These are phyloP conservation scores for Halocynthia roretzi DNA, from an alignment of 23 tunicate species.

Conservation along the genomic window DNA sequence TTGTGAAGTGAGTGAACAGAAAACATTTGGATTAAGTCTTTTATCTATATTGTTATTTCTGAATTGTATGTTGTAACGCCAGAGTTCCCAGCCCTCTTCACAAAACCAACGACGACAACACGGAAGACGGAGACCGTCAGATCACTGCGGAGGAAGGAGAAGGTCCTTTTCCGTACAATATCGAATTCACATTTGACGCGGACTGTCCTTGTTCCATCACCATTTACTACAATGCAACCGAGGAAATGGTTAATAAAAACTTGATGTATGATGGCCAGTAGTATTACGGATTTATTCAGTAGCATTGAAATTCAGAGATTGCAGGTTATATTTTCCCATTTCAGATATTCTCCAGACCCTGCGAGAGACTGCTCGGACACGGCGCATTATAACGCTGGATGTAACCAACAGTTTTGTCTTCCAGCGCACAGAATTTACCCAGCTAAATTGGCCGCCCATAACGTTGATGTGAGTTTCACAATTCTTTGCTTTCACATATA, in stretches of 20 bases:
- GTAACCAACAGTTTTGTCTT: conserved; percentile 88
- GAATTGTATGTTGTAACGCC: background rate
- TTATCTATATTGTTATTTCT: background rate
- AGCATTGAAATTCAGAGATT: background rate
- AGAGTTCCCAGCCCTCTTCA: conserved; percentile 2
- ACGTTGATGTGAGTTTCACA: conserved; percentile 9
- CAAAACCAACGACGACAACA: background rate
- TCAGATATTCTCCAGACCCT: conserved; percentile 7
- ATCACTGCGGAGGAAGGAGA: conserved; percentile 12
- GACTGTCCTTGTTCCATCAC: conserved; percentile 88
- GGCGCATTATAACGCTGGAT: conserved; percentile 67
- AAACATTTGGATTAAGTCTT: background rate
- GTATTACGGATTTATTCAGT: background rate
- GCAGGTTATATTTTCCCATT: background rate
- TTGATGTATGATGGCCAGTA: conserved; percentile 40
- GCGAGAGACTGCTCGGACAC: conserved; percentile 33
- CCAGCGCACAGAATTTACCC: conserved; percentile 72
- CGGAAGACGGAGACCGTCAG: background rate
- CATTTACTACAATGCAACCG: conserved; percentile 70
- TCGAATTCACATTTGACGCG: conserved; percentile 90
- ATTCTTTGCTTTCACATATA: background rate
- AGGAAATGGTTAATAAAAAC: conserved; percentile 51
- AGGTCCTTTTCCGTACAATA: conserved; percentile 40
- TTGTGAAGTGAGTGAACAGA: conserved; percentile 46
- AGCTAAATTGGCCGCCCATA: background rate